These are phyloP conservation scores for Noctua janthina DNA, from an alignment of 2,888 invertebrate genomes.

Conservation along the genomic window DNA sequence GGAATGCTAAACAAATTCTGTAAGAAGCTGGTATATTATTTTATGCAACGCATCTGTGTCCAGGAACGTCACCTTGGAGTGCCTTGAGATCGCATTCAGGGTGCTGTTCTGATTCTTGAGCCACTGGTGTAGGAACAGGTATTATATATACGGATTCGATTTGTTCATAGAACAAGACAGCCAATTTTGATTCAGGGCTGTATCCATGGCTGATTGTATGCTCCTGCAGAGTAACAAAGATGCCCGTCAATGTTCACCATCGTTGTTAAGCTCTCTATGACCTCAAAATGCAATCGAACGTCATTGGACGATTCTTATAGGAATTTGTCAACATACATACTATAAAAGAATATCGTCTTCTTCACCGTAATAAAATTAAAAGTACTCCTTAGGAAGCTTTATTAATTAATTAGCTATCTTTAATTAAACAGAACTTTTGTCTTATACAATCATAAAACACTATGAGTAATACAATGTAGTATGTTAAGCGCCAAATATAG, in stretches of 20 bases:
- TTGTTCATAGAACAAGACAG: background rate
- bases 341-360: background rate
- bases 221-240: background rate
- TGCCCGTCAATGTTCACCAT: background rate
- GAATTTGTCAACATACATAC: background rate
- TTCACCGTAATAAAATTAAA: background rate
- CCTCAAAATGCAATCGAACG: background rate
- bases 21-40: background rate
- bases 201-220: too few species aligned
- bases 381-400: background rate
- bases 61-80: too few species aligned
- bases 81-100: background rate
- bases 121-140: too few species aligned
- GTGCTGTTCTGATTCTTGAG: background rate
- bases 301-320: background rate
- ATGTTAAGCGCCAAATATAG: background rate
- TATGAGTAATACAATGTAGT: background rate
- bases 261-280: background rate
- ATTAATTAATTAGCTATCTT: slow-evolving; percentile 13
- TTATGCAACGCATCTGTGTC: background rate
- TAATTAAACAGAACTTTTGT: slow-evolving; percentile 11
- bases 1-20: background rate
- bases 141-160: background rate
- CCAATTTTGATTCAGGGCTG: background rate
- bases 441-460: background rate